A percentile compares a stretch with the other conserved stretches of the same genome.
Conservation (phyloP, 2,113 vertebrate species). For the Eira barbara region DNA sequence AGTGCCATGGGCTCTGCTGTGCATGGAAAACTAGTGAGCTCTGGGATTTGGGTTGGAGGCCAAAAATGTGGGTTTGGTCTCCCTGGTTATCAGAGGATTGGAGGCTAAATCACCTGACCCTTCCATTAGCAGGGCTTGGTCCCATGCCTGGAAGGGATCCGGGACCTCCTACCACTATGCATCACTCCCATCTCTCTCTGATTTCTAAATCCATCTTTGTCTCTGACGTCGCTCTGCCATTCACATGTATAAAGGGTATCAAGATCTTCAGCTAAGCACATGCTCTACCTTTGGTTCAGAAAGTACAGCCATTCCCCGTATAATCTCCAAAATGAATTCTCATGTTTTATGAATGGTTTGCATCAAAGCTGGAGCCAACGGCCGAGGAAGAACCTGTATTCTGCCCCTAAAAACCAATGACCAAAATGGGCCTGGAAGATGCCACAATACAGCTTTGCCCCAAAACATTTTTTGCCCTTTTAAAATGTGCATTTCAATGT, state of each 20-base stretch:
- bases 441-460: background rate
- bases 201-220: background rate
- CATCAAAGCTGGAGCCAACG: background rate
- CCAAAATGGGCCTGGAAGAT: background rate
- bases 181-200: background rate
- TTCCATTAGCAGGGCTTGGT: background rate
- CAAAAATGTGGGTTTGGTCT: background rate
- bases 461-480: slow-evolving; percentile 21
- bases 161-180: background rate
- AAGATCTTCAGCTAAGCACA: fast-evolving
- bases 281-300: background rate
- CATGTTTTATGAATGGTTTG: background rate
- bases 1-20: background rate
- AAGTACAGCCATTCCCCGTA: background rate
- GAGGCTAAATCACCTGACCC: background rate
- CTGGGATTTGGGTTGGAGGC: background rate
- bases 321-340: background rate
- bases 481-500: background rate
- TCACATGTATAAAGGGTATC: fast-evolving
- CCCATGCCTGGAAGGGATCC: fast-evolving
- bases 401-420: background rate
- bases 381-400: background rate
- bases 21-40: too few species aligned
- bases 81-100: background rate
- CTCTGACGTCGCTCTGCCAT: background rate